Evolutionary conservation across 2,797 vertebrate species (phyloP).

Genomic region (Spinibarbus caldwelli): DNA sequence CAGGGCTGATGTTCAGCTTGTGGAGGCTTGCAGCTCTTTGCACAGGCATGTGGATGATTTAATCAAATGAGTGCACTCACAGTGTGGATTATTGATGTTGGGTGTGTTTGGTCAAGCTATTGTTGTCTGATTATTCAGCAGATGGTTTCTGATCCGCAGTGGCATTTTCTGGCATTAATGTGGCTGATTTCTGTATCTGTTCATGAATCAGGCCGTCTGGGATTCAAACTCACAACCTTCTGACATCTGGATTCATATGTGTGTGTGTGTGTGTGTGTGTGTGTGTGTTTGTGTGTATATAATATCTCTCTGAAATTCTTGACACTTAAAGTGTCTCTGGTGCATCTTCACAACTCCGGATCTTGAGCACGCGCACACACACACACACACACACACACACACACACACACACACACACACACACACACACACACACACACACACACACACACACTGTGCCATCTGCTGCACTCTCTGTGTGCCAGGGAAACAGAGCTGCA

Average conservation of each 20-base stretch:
- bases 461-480: not conserved
- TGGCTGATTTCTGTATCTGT: not conserved
- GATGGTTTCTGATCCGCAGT: conserved; percentile 2
- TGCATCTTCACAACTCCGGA: not conserved
- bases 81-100: not conserved
- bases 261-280: not conserved
- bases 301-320: not conserved
- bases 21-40: not conserved
- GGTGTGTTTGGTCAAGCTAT: not conserved
- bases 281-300: not conserved
- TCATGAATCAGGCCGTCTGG: not conserved
- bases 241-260: not conserved
- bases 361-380: not conserved
- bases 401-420: not conserved
- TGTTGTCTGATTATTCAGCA: conserved; percentile 3
- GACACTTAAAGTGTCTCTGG: conserved; percentile 22
- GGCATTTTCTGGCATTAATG: conserved; percentile 3
- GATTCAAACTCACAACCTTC: conserved; percentile 11
- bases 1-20: not conserved
- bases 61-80: not conserved
- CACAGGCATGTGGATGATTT: not conserved
- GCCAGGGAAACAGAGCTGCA: not conserved
- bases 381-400: conserved; percentile 6
- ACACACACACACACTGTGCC: not conserved
- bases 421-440: not conserved